Evolutionary conservation across 2,797 vertebrate species (phyloP).

Genomic region (Thripadectes ignobilis): DNA sequence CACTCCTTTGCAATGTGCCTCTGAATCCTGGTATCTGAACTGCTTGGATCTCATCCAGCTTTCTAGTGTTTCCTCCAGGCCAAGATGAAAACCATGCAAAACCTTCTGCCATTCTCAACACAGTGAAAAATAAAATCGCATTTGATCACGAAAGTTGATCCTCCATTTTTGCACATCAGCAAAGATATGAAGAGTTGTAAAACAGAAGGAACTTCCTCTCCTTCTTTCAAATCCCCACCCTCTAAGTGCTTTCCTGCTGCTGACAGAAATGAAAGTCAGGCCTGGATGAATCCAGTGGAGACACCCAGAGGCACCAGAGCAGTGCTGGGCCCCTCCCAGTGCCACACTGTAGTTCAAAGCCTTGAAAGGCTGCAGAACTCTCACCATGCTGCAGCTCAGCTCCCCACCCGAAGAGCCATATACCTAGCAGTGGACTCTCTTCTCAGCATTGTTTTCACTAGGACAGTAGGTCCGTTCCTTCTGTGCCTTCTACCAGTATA

Average conservation of each 20-base stretch:
- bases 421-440: background rate
- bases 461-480: background rate
- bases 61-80: background rate
- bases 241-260: background rate
- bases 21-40: background rate
- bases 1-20: background rate
- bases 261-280: slow-evolving; percentile 38
- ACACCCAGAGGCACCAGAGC: slow-evolving; percentile 3
- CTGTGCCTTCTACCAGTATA: background rate
- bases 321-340: background rate
- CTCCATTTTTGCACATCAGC: background rate
- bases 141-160: background rate
- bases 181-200: background rate
- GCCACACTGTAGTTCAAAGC: background rate
- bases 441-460: background rate
- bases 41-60: background rate
- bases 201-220: background rate
- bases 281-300: background rate
- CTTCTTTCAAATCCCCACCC: background rate
- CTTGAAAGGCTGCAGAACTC: background rate
- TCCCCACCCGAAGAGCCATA: rapidly evolving
- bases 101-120: background rate
- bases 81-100: background rate
- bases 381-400: background rate
- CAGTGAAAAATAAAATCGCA: background rate